A percentile compares a stretch with the other conserved stretches of the same genome.
Evolutionary conservation across 2,113 vertebrate genomes (phyloP).

Genomic region (Columba janthina): DNA sequence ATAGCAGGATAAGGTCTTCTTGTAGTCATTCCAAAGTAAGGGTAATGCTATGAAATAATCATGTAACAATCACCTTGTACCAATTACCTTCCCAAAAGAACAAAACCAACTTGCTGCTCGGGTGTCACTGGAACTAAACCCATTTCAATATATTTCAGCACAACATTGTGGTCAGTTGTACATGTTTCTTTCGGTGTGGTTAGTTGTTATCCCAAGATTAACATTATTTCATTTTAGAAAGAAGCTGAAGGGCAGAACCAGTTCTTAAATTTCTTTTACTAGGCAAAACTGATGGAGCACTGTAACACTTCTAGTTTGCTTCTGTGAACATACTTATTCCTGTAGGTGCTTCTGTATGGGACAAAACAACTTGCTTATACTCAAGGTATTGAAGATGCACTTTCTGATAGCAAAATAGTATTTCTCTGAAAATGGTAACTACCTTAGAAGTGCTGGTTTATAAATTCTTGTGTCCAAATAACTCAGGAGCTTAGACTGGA

Average conservation of each 20-base stretch:
- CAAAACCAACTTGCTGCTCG: background rate
- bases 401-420: background rate
- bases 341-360: background rate
- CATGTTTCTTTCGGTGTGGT: background rate
- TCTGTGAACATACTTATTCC: background rate
- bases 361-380: background rate
- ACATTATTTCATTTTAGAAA: background rate
- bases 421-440: background rate
- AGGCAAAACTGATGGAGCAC: background rate
- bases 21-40: background rate
- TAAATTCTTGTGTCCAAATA: background rate
- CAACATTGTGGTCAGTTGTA: background rate
- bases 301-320: background rate
- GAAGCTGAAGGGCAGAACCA: background rate
- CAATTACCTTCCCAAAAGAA: background rate
- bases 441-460: background rate
- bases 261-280: background rate
- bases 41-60: background rate
- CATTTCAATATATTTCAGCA: background rate
- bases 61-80: background rate
- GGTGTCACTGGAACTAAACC: background rate
- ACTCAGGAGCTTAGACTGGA: background rate
- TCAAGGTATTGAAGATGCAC: background rate
- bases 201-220: background rate
- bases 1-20: background rate